Base-by-base conservation (phyloP, 2,113 vertebrate species). In the Cavia porcellus region DNA sequence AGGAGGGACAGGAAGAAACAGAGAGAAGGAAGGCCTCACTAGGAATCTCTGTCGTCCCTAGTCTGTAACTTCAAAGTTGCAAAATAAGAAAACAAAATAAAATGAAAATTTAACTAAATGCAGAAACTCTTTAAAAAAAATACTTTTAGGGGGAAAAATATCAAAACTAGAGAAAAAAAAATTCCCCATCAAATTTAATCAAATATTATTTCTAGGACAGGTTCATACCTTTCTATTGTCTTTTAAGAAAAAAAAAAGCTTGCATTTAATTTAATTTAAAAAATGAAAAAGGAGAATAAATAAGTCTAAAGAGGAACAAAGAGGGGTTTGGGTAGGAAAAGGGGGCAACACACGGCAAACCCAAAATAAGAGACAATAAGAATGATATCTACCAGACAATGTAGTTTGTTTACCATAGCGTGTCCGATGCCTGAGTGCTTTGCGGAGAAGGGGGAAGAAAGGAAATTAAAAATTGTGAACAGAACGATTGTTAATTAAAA, bases 341-440 rank as follows among this genome's bases (percentile, higher is more conserved):
- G 98, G 97, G 98, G 99, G 99, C 99, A 99, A 99, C 99, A 99
- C 99, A 99, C 99, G 99, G 99, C 99, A 99, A 99, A 99, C 99
- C 99, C 99, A 99, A 99, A 99, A 99, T 99, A 99, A 99, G 99
- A 99, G 99, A 99, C 99, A 99, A 99, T 99, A 99, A 99, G 99
- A 99, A 99, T 99, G 99, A 99, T 99, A 99, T 99, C 99, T 99
- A 99, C 99, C 99, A 99, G 99, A 99, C 99, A 99, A 99, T 99
- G 99, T 99, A 99, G 99, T 99, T 99, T 99, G 99, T 99, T 99
- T 99, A 99, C 99, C 99, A 99, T 99, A 99, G 99, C 99, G 99
- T 99, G 99, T 99, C 99, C 99, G 99, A 99, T 99, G 99, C 99
- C 99, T 99, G 99, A 99, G 99, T 99, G 99, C 99, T 99, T 99